Evolutionary conservation across 2,113 vertebrate genomes (phyloP).

Genomic region (Cnemophilus loriae): DNA sequence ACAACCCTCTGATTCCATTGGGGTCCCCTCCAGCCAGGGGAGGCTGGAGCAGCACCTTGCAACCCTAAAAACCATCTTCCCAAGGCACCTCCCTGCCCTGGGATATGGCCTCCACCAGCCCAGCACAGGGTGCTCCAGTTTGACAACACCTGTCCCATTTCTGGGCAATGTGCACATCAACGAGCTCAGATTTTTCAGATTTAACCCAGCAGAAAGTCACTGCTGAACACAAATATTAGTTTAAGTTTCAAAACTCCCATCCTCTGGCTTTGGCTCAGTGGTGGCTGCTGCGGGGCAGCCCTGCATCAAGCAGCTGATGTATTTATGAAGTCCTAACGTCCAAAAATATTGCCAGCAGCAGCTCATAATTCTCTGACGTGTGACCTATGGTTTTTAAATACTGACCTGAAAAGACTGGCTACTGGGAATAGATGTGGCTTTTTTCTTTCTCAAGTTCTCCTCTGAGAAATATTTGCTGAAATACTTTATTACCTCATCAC

Average conservation of each 20-base stretch:
- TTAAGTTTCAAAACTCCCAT: background rate
- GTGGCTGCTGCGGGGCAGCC: slow-evolving; percentile 1
- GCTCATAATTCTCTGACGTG: slow-evolving; percentile 50
- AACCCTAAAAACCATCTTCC: background rate
- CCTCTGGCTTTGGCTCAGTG: background rate
- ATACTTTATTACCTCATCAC: slow-evolving; percentile 72
- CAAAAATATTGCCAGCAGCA: slow-evolving; percentile 51
- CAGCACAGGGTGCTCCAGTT: background rate
- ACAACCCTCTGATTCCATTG: background rate
- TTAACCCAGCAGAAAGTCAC: background rate
- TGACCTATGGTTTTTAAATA: slow-evolving; percentile 57
- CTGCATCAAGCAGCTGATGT: background rate
- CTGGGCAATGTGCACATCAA: accelerated
- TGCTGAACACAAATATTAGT: background rate
- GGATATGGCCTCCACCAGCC: background rate
- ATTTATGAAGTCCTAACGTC: slow-evolving; percentile 66
- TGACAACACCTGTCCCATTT: background rate
- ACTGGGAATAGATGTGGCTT: slow-evolving; percentile 42
- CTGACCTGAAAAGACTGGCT: slow-evolving; percentile 57
- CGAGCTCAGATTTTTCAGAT: background rate
- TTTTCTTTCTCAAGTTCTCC: slow-evolving; percentile 60
- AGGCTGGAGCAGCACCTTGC: background rate
- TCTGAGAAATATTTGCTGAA: slow-evolving; percentile 70
- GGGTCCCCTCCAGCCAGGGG: background rate
- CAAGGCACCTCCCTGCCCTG: background rate